phyloP scores from a whole-genome alignment of 2,113 vertebrate genomes.

The Oncorhynchus masou region DNA sequence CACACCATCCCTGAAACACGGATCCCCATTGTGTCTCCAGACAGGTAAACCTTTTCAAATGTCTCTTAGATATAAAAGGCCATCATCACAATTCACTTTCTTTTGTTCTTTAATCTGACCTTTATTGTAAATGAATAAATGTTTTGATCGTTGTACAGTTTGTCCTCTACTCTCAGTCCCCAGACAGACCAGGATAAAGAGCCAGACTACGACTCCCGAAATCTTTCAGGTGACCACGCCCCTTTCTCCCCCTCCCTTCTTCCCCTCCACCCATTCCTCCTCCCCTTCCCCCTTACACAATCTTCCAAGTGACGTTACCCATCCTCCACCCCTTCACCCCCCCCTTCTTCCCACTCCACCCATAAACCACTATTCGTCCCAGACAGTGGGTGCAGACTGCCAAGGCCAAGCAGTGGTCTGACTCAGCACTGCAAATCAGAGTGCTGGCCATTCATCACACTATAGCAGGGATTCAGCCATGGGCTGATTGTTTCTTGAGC shows the following conservation, averaged over 20 bases:
- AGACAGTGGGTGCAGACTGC: background rate
- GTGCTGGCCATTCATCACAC: constrained; percentile 6
- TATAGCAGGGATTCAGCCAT: background rate
- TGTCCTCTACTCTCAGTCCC: constrained; percentile 76
- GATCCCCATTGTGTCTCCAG: constrained; percentile 77
- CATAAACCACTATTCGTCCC: background rate
- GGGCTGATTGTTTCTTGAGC: too few relatives aligned
- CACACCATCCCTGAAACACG: constrained; percentile 54
- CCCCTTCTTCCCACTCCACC: background rate
- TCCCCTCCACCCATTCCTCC: background rate
- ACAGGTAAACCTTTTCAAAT: constrained; percentile 62
- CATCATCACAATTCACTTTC: too few relatives aligned
- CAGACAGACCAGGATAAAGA: constrained; percentile 91
- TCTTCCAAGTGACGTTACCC: too few relatives aligned
- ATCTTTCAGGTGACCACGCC: constrained; percentile 77
- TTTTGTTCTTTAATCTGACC: too few relatives aligned
- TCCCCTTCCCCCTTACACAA: background rate
- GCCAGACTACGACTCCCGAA: constrained; percentile 91
- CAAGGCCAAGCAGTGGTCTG: constrained; percentile 1
- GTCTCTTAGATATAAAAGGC: background rate
- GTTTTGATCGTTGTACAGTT: background rate
- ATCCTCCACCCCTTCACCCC: too few relatives aligned
- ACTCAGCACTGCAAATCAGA: background rate
- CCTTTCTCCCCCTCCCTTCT: too few relatives aligned
- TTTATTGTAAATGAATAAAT: too few relatives aligned